Conservation (phyloP, 2,888 invertebrate genomes). For the Camponotus fellah region DNA sequence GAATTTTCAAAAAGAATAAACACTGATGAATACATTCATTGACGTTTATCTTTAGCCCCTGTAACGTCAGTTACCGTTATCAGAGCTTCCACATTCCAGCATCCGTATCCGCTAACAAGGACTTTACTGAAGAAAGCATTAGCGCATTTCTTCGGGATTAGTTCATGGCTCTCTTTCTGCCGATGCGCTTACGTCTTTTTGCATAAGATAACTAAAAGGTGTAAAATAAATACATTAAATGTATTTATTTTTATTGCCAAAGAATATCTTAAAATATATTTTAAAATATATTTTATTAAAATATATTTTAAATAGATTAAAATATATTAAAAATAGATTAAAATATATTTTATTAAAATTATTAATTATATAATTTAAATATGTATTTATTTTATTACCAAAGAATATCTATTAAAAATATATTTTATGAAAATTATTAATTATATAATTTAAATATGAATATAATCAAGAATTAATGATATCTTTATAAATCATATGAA, state of each 20-base stretch:
- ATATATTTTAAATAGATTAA: too few species aligned
- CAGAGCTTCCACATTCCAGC: conserved; percentile 41
- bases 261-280: too few species aligned
- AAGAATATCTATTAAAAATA: not conserved
- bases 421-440: not conserved
- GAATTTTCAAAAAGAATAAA: conserved; percentile 35
- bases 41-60: conserved; percentile 38
- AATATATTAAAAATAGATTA: too few species aligned
- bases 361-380: too few species aligned
- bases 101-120: conserved; percentile 38
- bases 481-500: not conserved
- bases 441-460: not conserved
- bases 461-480: not conserved
- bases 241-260: not conserved
- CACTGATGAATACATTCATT: conserved; percentile 44
- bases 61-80: conserved; percentile 20
- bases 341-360: too few species aligned
- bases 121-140: conserved; percentile 44
- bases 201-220: not conserved
- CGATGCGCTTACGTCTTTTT: not conserved
- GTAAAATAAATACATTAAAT: not conserved
- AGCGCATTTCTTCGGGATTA: conserved; percentile 40
- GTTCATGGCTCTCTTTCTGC: conserved; percentile 8
- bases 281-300: not conserved
- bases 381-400: not conserved